Base-by-base conservation (phyloP, 1,140 invertebrate genomes). In the Phocides pigmalion region DNA sequence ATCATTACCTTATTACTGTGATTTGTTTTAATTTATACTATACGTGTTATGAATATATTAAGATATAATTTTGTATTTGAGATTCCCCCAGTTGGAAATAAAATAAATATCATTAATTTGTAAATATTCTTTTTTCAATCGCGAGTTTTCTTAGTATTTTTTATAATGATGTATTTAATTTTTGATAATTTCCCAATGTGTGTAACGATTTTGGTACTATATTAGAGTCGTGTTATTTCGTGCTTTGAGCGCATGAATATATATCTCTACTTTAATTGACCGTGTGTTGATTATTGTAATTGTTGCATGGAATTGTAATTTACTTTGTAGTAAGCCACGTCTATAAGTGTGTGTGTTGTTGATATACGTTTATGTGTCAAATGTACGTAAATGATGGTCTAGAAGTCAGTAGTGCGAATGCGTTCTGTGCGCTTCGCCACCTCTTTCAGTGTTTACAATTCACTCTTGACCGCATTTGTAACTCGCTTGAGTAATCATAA, bases 1-100 rank as follows among this genome's bases (percentile, higher is more conserved):
- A 79, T 74, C 72, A 88, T 88, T 87, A 88, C 84, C 86, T 87
- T 85, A 72, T 85, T 84, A 89, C 86, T 90, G 88, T 90, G 88
- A 90, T 90, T 90, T 84, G 85, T 82, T 82, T 88, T 84, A 79
- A 76, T 79, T 84, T 82, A 78, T 79, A 78, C 66, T 71, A 71
- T 78, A 69, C 76, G 71, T 62, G 44, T 68, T 51, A 66, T 74
- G 72, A 70, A 35, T 64, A 53, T 62, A 66, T 71, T 76, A 28
- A 74, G 74, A 62, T 70, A 74, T 76, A 70, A 70, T 78, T 76
- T 82, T 74, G 54, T 81, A 82, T 80, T 77, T 58, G 68, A 79
- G 72, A 81, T 85, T 88, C 83, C 79, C 74, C 75, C 64, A 74
- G 53, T 61, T 75, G 72, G 75, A 77, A 88, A 82, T 80, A 78